Percentiles rank a stretch among this genome's conserved stretches.
Evolutionary conservation across 2,797 vertebrate genomes (phyloP).

Genomic region (Brachyrhaphis roseni): DNA sequence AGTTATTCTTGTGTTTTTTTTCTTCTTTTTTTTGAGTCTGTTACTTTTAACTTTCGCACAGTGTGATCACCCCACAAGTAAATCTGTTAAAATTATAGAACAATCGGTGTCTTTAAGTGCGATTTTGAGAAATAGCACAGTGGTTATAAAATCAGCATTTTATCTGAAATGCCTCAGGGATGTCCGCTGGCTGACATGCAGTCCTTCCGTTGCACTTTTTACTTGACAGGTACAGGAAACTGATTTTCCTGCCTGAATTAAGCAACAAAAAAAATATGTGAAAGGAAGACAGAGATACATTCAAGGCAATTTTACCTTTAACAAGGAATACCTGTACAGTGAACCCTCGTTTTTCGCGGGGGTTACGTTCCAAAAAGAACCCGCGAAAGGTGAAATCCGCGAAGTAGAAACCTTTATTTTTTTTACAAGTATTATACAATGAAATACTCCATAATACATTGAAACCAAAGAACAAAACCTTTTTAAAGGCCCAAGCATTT

Average conservation of each 20-base stretch:
- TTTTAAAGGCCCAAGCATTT: too few relatives aligned
- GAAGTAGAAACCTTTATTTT: too few relatives aligned
- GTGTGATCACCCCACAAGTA: not conserved
- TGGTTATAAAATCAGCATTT: not conserved
- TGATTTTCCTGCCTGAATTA: not conserved
- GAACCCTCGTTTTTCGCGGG: too few relatives aligned
- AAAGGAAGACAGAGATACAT: not conserved
- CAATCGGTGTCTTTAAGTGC: not conserved
- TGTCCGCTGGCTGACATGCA: not conserved
- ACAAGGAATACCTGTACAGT: not conserved
- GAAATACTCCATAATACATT: too few relatives aligned
- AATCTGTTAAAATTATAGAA: not conserved
- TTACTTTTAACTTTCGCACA: not conserved
- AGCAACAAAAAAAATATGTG: not conserved
- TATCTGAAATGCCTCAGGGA: constrained; percentile 1
- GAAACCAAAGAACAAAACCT: too few relatives aligned
- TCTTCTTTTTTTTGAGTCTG: not conserved
- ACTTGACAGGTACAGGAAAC: not conserved
- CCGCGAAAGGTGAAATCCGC: too few relatives aligned
- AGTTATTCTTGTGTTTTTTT: not conserved
- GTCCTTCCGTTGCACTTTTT: not conserved
- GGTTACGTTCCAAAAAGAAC: too few relatives aligned
- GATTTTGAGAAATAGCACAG: not conserved
- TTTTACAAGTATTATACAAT: too few relatives aligned
- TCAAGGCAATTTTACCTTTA: not conserved